Evolutionary conservation across 1,140 invertebrate genomes (phyloP).

Genomic region (Pinna nobilis): DNA sequence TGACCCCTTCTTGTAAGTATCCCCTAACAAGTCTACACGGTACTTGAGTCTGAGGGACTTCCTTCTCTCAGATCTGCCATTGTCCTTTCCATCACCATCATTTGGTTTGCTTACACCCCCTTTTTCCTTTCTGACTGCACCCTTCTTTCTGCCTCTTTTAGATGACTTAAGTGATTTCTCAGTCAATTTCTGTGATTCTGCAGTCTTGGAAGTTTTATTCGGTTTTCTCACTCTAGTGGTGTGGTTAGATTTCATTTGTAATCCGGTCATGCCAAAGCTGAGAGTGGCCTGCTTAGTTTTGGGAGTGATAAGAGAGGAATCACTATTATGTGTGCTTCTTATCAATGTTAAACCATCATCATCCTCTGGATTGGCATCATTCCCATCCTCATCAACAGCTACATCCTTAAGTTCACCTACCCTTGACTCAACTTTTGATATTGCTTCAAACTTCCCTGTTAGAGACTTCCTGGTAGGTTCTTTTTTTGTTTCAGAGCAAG

Average conservation of each 20-base stretch:
- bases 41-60: slow-evolving; percentile 26
- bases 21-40: slow-evolving; percentile 27
- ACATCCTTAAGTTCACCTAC: not conserved
- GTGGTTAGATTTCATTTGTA: slow-evolving; percentile 21
- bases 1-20: slow-evolving; percentile 17
- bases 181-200: too few species aligned
- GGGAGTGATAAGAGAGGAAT: slow-evolving; percentile 12
- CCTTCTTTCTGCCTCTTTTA: slow-evolving; percentile 1
- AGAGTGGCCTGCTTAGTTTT: slow-evolving; percentile 47
- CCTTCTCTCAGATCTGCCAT: slow-evolving; percentile 4
- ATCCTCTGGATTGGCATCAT: too few species aligned
- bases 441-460: not conserved
- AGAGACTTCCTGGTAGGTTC: not conserved
- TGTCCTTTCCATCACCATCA: not conserved
- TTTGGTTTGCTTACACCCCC: too few species aligned
- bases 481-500: not conserved
- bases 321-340: too few species aligned
- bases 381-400: not conserved
- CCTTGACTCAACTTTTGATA: not conserved
- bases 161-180: too few species aligned
- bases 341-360: too few species aligned
- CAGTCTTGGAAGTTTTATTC: too few species aligned
- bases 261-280: slow-evolving; percentile 33
- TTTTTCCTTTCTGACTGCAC: not conserved
- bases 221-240: not conserved